A percentile compares a stretch with the other conserved stretches of the same genome.
These are phyloP conservation scores for Portunus trituberculatus DNA, from an alignment of 1,140 invertebrate genomes.

Conservation along the genomic window DNA sequence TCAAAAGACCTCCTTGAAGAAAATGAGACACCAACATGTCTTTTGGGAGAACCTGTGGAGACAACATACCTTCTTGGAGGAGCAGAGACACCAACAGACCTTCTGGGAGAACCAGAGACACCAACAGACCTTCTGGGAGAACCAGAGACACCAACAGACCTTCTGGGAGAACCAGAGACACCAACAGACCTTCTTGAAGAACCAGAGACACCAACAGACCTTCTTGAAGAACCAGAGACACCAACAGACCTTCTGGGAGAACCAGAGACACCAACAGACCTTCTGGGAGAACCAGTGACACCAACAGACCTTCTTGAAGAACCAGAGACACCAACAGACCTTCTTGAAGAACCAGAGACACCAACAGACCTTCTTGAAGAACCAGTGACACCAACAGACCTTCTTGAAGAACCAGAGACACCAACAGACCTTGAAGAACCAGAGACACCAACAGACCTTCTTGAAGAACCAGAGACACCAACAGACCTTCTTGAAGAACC, in stretches of 20 bases:
- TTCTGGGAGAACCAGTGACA: not conserved
- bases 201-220: not conserved
- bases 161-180: not conserved
- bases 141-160: not conserved
- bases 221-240: not conserved
- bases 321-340: not conserved
- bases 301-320: not conserved
- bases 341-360: not conserved
- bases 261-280: not conserved
- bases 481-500: not conserved
- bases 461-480: not conserved
- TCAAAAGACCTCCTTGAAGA: not conserved
- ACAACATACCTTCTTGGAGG: not conserved
- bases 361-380: not conserved
- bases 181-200: not conserved
- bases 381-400: not conserved
- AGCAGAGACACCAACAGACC: too few relatives aligned
- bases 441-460: too few relatives aligned
- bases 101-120: not conserved
- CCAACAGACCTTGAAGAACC: too few relatives aligned
- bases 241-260: not conserved
- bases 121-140: slow-evolving; percentile 23
- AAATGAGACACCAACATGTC: too few relatives aligned
- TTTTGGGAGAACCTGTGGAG: not conserved
- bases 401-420: not conserved